Base-by-base conservation (phyloP, 2,888 invertebrate species). In the Mechanitis mazaeus region DNA sequence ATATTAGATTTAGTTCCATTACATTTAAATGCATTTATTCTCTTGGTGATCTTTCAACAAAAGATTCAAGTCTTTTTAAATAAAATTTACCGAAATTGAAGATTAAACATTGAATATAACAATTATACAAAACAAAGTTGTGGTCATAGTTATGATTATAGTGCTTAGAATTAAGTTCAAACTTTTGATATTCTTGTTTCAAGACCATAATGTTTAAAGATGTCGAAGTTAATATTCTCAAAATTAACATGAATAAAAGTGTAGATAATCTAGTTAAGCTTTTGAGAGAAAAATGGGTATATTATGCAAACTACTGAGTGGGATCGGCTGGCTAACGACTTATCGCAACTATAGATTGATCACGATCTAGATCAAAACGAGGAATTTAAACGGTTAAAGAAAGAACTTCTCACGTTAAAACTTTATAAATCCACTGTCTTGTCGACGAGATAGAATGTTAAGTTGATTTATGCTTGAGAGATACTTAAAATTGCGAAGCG, bases 401-500 rank as follows among this genome's bases (percentile, higher is more conserved):
- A 70, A 72, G 71, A 84, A 85, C 78, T 85, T 85, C 74, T 75
- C 79, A 81, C 83, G 84, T 84, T 84, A 83, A 72, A 84, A 84
- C 75, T 81, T 85, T 83, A 80, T 78, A 80, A 79, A 79, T 83
- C 79, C 77, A 78, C 75, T 77, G 76, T 75, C 77, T 75, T 72
- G 71, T 72, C 64, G 71, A 72, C 74, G 69, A 74, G 79, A 76
- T 77, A 76, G 77, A 79, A 77, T 68, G 78, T 78, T 76, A 76
- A 78, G 75, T 79, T 80, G 80, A 82, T 82, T 80, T 82, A 82
- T 78, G 77, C 65, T 64, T 67, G 64, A 64, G 54, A 65, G 50
- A 54, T 33, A 53, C 33, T 45, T 28, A 11, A 31, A 50, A 50
- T 50, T 7, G 28, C 31, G 31, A 50, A 11, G 50, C 31, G 50